A percentile compares a stretch with the other conserved stretches of the same genome.
phyloP scores from a whole-genome alignment of 2,888 invertebrate species.

The Dasypolia templi region DNA sequence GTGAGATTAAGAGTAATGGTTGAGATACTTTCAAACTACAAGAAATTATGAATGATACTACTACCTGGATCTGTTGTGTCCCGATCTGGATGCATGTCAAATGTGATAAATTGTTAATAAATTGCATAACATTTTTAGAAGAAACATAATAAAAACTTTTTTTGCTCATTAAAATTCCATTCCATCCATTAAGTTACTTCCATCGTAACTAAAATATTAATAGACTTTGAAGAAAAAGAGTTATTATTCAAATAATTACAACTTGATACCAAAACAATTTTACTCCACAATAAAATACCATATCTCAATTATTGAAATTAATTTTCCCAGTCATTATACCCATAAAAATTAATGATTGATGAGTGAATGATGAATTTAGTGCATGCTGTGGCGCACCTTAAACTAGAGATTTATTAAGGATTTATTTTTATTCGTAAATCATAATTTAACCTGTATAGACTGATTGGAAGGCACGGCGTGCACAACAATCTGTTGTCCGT shows the following conservation, averaged over 20 bases:
- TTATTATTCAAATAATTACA: not conserved
- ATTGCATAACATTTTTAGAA: not conserved
- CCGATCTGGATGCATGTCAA: slow-evolving; percentile 85
- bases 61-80: slow-evolving; percentile 88
- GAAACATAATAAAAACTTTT: not conserved
- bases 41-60: slow-evolving; percentile 71
- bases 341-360: slow-evolving; percentile 12
- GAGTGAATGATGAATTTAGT: slow-evolving; percentile 12
- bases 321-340: not conserved
- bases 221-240: not conserved
- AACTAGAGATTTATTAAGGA: too few species aligned
- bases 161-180: too few species aligned
- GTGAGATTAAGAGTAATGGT: not conserved
- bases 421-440: too few species aligned
- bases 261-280: not conserved
- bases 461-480: slow-evolving; percentile 92
- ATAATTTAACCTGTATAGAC: slow-evolving; percentile 89
- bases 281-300: not conserved
- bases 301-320: not conserved
- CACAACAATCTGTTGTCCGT: slow-evolving; percentile 93
- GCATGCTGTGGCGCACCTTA: not conserved
- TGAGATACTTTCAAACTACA: slow-evolving; percentile 7
- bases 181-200: not conserved
- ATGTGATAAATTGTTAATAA: slow-evolving; percentile 20
- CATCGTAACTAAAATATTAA: not conserved